These are phyloP conservation scores for Amphimallon solstitiale DNA, from an alignment of 2,888 invertebrate species.

Conservation along the genomic window DNA sequence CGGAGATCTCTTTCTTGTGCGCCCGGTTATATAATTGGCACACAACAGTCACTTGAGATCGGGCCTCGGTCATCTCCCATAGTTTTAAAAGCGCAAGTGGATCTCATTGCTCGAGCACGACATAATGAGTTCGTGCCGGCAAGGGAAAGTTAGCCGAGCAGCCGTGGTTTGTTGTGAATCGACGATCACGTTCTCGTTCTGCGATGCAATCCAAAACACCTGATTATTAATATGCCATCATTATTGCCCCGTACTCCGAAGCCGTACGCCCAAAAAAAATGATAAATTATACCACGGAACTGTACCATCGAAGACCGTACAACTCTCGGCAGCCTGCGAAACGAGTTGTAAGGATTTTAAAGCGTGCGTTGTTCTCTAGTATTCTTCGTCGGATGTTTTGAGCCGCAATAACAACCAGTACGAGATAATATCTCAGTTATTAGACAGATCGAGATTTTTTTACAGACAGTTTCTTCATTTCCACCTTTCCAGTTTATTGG, in stretches of 20 bases:
- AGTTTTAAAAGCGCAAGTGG: constrained; percentile 34
- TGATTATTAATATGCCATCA: constrained; percentile 41
- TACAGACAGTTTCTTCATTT: background rate
- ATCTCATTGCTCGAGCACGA: constrained; percentile 40
- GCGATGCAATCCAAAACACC: constrained; percentile 42
- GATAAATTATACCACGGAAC: constrained; percentile 39
- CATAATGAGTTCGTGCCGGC: constrained; percentile 41
- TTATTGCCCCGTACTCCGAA: constrained; percentile 7
- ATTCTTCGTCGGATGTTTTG: no score
- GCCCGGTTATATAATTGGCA: constrained; percentile 28
- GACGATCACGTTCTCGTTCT: constrained; percentile 41
- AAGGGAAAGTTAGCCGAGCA: constrained; percentile 39
- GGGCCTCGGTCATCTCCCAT: constrained; percentile 23
- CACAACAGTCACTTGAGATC: no score
- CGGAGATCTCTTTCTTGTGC: constrained; percentile 14
- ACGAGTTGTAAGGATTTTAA: background rate
- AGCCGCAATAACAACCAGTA: constrained; percentile 11
- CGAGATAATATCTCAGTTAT: constrained; percentile 28
- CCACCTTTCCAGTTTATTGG: background rate
- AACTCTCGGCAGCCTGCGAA: background rate
- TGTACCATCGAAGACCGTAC: constrained; percentile 20
- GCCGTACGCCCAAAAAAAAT: constrained; percentile 12
- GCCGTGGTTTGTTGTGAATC: constrained; percentile 35
- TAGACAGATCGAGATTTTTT: constrained; percentile 23
- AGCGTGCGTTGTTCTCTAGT: background rate